A percentile compares a stretch with the other conserved stretches of the same genome.
These are phyloP conservation scores for Xerus rutilus DNA, from an alignment of 2,797 vertebrate species.

Conservation along the genomic window DNA sequence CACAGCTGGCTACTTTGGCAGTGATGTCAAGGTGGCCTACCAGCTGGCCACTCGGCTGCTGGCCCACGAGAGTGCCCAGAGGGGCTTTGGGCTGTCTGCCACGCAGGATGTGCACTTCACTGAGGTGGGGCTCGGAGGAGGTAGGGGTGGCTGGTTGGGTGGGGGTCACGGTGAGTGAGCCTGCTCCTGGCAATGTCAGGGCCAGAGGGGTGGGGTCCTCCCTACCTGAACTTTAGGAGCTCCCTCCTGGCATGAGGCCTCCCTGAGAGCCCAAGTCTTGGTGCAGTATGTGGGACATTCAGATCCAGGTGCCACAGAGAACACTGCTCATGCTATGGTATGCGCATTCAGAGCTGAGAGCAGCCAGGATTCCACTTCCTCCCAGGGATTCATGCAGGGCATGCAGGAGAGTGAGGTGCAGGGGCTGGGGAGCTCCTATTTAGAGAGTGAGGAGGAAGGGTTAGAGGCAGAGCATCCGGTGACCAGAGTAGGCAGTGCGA, in stretches of 20 bases:
- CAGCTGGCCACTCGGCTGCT: slow-evolving; percentile 92
- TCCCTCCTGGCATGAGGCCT: not conserved
- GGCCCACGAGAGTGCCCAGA: slow-evolving; percentile 93
- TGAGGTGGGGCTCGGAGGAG: slow-evolving; percentile 89
- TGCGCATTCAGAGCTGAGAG: not conserved
- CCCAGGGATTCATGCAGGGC: not conserved
- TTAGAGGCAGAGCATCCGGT: not conserved
- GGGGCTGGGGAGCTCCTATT: not conserved
- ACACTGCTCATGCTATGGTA: not conserved
- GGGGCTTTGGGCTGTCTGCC: slow-evolving; percentile 95
- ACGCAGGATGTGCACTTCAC: slow-evolving; percentile 98
- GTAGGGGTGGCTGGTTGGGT: not conserved
- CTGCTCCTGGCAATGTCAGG: not conserved
- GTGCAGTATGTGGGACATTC: not conserved
- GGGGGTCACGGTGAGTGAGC: not conserved
- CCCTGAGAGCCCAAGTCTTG: not conserved
- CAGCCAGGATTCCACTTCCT: not conserved
- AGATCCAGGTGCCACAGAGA: not conserved
- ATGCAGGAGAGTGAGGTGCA: not conserved
- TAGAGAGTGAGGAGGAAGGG: not conserved
- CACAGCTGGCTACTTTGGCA: slow-evolving; percentile 92
- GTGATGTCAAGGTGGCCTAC: slow-evolving; percentile 94
- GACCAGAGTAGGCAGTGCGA: not conserved
- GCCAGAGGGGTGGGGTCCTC: no score
- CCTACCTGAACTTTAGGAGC: not conserved